Evolutionary conservation across 2,888 invertebrate genomes (phyloP), one percentile per base, ranked within the genome.

Genomic region (Pyralis farinalis): DNA sequence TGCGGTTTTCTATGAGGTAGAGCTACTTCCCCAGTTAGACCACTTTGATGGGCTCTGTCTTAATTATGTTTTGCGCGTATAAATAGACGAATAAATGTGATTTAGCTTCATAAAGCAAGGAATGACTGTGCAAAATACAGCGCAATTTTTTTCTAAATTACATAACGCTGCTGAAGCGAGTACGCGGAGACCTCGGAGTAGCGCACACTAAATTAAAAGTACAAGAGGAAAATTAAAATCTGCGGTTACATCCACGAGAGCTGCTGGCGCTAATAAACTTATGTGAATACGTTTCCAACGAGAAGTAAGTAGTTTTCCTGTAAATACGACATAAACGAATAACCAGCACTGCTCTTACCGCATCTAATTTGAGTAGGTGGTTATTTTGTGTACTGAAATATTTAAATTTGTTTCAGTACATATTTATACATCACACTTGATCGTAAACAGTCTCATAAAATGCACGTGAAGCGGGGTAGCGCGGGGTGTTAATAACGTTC

Each of bases 181-280:
- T 29, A 36, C 31, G 20, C 27, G 32, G 41, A 40, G 45, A 42
- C 50, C 47, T 40, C 41, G 53, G 61, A 63, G 53, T 59, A 65
- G 59, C 44, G 58, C 54, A 56, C 64, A 70, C 64, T 69, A 69
- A 71, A 76, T 77, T 71, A 70, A 70, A 55, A 62, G 62, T 62
- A 72, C 61, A 68, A 71, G 67, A 59, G 62, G 62, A 53, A 74
- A 78, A 78, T 79, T 76, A 77, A 79, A 80, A 76, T 70, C 64
- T 67, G 76, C 60, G 76, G 76, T 64, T 63, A 67, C 68, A 68
- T 72, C 63, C 64, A 60, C 53, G 61, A 61, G 55, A 51, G 61
- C 59, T 56, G 53, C 53, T 48, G 51, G 53, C 63, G 53, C 59
- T 75, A 78, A 77, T 76, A 76, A 71, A 75, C 67, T 71, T 66